Conservation (phyloP, 2,888 invertebrate genomes). For the Papilio elwesi region DNA sequence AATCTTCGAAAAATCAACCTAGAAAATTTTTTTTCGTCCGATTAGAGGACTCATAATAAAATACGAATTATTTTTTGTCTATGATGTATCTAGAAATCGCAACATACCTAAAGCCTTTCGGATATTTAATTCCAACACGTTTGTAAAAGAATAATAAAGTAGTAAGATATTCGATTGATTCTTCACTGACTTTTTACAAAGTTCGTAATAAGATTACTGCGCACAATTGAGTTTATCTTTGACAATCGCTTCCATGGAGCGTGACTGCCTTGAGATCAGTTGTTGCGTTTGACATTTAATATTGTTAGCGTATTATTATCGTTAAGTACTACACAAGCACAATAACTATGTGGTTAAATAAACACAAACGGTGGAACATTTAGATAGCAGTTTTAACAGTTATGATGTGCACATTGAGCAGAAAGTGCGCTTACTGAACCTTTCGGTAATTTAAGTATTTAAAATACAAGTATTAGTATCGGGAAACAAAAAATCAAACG, state of each 20-base stretch:
- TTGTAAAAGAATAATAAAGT: no score
- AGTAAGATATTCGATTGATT: no score
- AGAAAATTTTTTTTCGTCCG: no score
- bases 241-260: conserved; percentile 1
- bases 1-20: no score
- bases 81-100: no score
- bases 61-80: no score
- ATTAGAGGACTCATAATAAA: no score
- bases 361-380: background rate
- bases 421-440: background rate
- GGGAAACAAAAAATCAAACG: background rate
- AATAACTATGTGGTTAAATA: conserved; percentile 1
- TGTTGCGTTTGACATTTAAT: conserved; percentile 18
- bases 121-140: no score
- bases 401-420: no score
- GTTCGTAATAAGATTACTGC: background rate
- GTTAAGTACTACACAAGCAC: background rate
- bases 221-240: background rate
- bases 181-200: background rate
- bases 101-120: no score
- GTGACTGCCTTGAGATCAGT: conserved; percentile 22
- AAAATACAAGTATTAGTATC: background rate
- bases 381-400: background rate
- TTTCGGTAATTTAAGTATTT: background rate
- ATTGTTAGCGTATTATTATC: conserved; percentile 12